Evolutionary conservation across 2,797 vertebrate species (phyloP).

Genomic region (Synaphobranchus kaupii): DNA sequence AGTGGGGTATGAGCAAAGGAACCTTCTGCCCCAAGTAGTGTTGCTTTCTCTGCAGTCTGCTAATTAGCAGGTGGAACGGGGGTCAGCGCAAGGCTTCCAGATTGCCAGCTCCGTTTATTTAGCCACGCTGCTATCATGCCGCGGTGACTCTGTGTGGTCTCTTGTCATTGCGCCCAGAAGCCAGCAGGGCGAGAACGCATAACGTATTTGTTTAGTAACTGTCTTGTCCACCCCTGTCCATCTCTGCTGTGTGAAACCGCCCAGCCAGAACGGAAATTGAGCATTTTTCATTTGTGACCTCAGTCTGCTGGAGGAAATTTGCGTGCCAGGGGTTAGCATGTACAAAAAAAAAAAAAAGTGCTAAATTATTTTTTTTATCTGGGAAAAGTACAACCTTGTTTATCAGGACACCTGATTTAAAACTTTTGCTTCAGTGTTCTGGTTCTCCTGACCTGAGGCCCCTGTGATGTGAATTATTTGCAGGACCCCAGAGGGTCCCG

Average conservation of each 20-base stretch:
- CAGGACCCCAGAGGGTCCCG: slow-evolving; percentile 90
- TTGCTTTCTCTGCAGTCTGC: slow-evolving; percentile 31
- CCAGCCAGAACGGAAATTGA: neutral
- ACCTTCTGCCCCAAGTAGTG: slow-evolving; percentile 33
- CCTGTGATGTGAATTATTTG: slow-evolving; percentile 23
- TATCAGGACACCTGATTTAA: neutral
- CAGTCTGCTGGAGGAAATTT: neutral
- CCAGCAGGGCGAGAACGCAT: neutral
- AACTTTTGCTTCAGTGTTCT: neutral
- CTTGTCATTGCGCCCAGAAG: neutral
- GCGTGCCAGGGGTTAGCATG: neutral
- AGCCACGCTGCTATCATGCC: neutral
- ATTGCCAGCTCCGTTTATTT: neutral
- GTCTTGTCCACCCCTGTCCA: neutral
- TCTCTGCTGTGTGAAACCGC: neutral
- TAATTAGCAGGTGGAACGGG: slow-evolving; percentile 7
- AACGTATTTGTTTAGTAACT: neutral
- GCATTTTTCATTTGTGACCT: neutral
- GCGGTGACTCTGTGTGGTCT: neutral
- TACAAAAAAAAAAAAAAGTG: neutral
- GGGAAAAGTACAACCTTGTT: neutral
- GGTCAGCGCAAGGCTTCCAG: neutral
- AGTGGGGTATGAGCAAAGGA: neutral
- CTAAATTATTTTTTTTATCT: neutral
- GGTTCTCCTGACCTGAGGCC: neutral